Evolutionary conservation across 2,888 invertebrate genomes (phyloP), one percentile per base, ranked within the genome.

Genomic region (Miltochrista miniata): DNA sequence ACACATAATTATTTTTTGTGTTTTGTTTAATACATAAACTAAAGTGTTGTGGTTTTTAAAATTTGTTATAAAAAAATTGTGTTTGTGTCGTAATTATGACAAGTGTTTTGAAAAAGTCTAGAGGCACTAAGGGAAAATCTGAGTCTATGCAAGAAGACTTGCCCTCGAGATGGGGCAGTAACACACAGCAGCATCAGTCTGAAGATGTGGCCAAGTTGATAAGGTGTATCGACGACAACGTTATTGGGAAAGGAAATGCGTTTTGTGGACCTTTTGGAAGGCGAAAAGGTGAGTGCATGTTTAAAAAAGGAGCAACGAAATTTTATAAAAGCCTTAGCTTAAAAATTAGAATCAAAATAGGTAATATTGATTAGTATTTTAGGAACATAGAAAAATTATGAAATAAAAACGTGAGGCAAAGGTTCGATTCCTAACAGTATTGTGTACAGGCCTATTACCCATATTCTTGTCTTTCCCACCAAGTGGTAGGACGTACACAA

Each of bases 251-350:
- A 79, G 95, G 95, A 66, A 95, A 95, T 70, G 94, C 95, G 18
- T 97, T 97, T 82, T 93, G 95, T 68, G 96, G 97, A 46, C 97
- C 97, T 10, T 97, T 94, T 76, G 97, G 97, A 57, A 92, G 96
- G 51, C 90, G 97, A 75, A 96, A 96, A 94, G 96, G 96, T 96
- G 87, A 90, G 87, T 24, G 18, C 5, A 4, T 24, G 2, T 4
- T 24, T 5, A 24, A 24, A 4, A 4, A 24, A 2, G 3, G 5
- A 24, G 5, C 5, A 24, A 24, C 2, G 5, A 24, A 24, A 24
- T 24, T 4, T 5, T 5, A 24, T 5, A 24, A 24, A 4, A 24
- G 18, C 2, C 5, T 24, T 24, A 24, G 2, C 5, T 24, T 24
- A 24, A 5, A 24, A 24, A 24, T 24, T 24, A 24, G 3, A 24